Evolutionary conservation across 1,140 invertebrate species (phyloP).

Genomic region (Zaprionus vittiger): DNA sequence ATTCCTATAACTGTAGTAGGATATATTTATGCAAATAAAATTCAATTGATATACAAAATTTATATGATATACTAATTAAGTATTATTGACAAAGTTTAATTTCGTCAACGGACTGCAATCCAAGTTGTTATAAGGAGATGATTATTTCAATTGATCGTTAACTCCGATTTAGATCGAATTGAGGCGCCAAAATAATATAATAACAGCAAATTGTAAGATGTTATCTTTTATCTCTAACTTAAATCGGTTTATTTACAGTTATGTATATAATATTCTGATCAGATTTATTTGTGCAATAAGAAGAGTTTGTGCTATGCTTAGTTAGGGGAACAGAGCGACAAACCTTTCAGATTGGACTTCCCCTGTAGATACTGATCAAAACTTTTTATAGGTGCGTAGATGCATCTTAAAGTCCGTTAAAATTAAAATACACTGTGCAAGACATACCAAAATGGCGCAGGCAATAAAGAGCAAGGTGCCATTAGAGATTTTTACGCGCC

Average conservation of each 20-base stretch:
- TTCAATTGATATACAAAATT: too few relatives aligned
- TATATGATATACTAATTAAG: background rate
- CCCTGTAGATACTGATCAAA: background rate
- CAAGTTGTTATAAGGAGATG: background rate
- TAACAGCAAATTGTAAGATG: background rate
- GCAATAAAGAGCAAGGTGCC: slow-evolving; percentile 67
- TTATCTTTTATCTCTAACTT: too few relatives aligned
- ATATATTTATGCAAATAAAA: too few relatives aligned
- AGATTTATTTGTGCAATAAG: too few relatives aligned
- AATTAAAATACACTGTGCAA: background rate
- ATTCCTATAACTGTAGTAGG: too few relatives aligned
- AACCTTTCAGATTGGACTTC: too few relatives aligned
- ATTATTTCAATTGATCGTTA: background rate
- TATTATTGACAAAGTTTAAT: background rate
- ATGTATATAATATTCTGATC: too few relatives aligned
- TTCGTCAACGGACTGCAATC: background rate
- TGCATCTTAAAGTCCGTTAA: background rate
- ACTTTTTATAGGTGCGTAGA: background rate
- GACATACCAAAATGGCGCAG: slow-evolving; percentile 24
- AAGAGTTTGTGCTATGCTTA: too few relatives aligned
- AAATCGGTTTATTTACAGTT: too few relatives aligned
- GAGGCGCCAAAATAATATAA: background rate
- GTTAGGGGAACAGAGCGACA: too few relatives aligned
- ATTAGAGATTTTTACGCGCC: slow-evolving; percentile 68
- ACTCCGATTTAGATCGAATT: background rate